These are phyloP conservation scores for Romanogobio albipinnatus DNA, from an alignment of 2,113 vertebrate genomes.

Conservation along the genomic window DNA sequence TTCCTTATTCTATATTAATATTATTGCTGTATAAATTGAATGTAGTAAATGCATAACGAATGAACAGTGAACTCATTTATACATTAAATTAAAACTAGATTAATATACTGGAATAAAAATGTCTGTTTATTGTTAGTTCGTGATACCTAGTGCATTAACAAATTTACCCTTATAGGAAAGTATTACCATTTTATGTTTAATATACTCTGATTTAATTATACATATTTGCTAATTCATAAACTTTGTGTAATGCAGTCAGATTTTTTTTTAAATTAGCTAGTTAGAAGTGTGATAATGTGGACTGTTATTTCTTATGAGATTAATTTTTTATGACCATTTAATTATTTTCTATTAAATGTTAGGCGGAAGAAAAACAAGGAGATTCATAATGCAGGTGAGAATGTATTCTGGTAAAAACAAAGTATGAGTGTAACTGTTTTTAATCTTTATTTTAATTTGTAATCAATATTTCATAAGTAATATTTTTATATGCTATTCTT, in stretches of 20 bases:
- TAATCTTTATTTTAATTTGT: neutral
- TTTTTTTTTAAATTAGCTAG: neutral
- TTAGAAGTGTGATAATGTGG: neutral
- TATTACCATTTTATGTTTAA: neutral
- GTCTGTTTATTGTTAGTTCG: neutral
- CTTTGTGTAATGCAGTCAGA: too few relatives aligned
- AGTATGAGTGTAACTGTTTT: neutral
- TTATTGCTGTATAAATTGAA: neutral
- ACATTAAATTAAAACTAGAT: neutral
- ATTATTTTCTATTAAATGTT: constrained; percentile 45
- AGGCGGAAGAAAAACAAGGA: constrained; percentile 98
- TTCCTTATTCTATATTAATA: neutral
- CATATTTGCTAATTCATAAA: too few relatives aligned
- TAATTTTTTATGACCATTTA: neutral
- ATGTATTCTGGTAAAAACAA: neutral
- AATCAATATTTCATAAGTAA: neutral
- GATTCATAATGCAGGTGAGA: constrained; percentile 94
- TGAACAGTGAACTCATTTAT: neutral
- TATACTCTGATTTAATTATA: neutral
- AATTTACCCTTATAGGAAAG: neutral
- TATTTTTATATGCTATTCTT: neutral
- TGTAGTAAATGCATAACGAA: neutral
- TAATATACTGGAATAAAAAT: neutral
- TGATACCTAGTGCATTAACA: neutral
- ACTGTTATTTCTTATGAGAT: neutral